These are phyloP conservation scores for Theristus sp. DNA, from an alignment of 2,888 invertebrate genomes.

Conservation along the genomic window DNA sequence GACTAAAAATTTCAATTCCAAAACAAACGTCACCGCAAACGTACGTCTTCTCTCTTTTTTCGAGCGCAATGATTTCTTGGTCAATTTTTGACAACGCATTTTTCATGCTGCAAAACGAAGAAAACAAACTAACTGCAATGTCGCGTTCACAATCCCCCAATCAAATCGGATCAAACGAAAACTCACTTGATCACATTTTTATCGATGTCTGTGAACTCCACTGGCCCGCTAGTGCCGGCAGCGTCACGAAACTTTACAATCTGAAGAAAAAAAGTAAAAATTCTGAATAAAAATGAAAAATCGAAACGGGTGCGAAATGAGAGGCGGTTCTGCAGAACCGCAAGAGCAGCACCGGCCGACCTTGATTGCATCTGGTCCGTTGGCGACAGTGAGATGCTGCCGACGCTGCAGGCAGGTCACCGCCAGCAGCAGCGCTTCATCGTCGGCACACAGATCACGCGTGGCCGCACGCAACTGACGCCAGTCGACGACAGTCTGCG, in stretches of 20 bases:
- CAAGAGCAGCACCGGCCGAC: too few species aligned
- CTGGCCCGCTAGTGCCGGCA: background rate
- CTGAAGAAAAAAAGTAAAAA: background rate
- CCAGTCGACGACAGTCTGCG: background rate
- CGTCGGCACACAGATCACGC: background rate
- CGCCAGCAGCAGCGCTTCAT: background rate
- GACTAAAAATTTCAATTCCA: too few species aligned
- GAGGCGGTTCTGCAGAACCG: background rate
- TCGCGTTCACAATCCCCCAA: background rate
- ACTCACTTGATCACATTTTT: background rate
- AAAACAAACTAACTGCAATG: background rate
- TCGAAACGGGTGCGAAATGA: background rate
- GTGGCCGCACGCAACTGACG: background rate
- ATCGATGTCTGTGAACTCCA: background rate
- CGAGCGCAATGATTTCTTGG: background rate
- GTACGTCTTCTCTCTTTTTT: background rate
- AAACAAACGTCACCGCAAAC: background rate
- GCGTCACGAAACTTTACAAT: slow-evolving; percentile 1
- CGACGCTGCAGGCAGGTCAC: background rate
- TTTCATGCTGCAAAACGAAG: background rate
- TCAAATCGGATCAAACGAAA: background rate
- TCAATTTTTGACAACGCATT: background rate
- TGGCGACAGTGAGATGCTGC: background rate
- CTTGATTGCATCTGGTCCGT: background rate
- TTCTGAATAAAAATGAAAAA: background rate